Evolutionary conservation across 2,888 invertebrate genomes (phyloP).

Genomic region (Mactromeris polynyma): DNA sequence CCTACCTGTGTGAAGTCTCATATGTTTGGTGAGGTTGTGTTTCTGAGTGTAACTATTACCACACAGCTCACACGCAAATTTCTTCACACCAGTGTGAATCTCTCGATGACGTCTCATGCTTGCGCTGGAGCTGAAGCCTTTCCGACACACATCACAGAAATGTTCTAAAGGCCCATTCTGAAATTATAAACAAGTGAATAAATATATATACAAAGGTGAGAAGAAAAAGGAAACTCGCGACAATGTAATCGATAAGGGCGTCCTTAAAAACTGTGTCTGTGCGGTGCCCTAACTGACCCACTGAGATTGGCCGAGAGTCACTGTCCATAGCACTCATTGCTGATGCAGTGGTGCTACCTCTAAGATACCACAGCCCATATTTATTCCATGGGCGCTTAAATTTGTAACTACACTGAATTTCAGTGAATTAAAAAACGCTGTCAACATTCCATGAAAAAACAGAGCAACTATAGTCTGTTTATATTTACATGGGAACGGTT

Average conservation of each 20-base stretch:
- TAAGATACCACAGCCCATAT: no score
- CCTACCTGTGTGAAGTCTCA: conserved; percentile 61
- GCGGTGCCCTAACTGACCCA: not conserved
- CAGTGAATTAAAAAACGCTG: no score
- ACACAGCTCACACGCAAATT: conserved; percentile 63
- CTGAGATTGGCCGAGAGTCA: no score
- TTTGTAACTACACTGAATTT: no score
- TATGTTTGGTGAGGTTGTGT: conserved; percentile 67
- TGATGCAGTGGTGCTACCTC: no score
- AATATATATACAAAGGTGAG: not conserved
- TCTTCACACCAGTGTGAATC: conserved; percentile 58
- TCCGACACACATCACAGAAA: conserved; percentile 58
- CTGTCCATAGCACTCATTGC: no score
- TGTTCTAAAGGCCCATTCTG: conserved; percentile 21
- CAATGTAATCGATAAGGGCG: not conserved
- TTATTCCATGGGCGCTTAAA: no score
- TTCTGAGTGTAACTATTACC: conserved; percentile 68
- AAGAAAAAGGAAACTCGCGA: not conserved
- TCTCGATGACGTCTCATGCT: conserved; percentile 58
- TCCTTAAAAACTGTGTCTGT: no score
- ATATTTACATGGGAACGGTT: no score
- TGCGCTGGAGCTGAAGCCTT: conserved; percentile 53
- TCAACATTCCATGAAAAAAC: no score
- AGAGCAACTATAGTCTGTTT: no score
- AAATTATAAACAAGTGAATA: no score